phyloP scores from a whole-genome alignment of 2,113 vertebrate genomes.

The Lophotis ruficrista region DNA sequence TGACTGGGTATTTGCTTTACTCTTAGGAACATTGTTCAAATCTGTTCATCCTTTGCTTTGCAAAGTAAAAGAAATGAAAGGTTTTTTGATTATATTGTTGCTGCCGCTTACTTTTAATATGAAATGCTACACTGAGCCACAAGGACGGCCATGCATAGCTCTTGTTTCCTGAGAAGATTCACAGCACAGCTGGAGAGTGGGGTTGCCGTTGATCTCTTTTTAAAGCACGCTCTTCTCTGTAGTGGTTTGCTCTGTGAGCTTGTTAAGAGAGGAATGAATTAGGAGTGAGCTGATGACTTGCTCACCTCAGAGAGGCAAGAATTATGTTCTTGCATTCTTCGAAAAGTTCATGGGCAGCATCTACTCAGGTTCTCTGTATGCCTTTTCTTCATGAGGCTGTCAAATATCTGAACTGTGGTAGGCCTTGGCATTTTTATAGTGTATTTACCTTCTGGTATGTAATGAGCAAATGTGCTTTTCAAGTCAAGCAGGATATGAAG shows the following conservation, averaged over 20 bases:
- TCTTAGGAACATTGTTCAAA: not conserved
- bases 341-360: slow-evolving; percentile 31
- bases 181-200: not conserved
- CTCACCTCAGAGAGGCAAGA: slow-evolving; percentile 30
- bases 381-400: slow-evolving; percentile 38
- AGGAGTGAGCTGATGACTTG: slow-evolving; percentile 4
- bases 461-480: slow-evolving; percentile 54
- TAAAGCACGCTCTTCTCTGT: not conserved
- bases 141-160: not conserved
- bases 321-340: slow-evolving; percentile 53
- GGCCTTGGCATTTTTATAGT: slow-evolving; percentile 49
- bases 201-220: not conserved
- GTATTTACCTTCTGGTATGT: slow-evolving; percentile 32
- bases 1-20: not conserved
- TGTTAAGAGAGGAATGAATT: slow-evolving; percentile 27
- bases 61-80: not conserved
- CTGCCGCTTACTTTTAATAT: not conserved
- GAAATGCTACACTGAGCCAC: not conserved
- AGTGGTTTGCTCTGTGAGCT: not conserved
- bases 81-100: not conserved
- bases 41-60: not conserved
- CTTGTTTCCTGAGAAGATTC: not conserved
- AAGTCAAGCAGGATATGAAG: slow-evolving; percentile 37
- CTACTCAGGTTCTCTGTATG: not conserved
- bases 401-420: slow-evolving; percentile 34